Evolutionary conservation across 2,113 vertebrate species (phyloP), one percentile per base, ranked within the genome.

Genomic region (Octodon degus): DNA sequence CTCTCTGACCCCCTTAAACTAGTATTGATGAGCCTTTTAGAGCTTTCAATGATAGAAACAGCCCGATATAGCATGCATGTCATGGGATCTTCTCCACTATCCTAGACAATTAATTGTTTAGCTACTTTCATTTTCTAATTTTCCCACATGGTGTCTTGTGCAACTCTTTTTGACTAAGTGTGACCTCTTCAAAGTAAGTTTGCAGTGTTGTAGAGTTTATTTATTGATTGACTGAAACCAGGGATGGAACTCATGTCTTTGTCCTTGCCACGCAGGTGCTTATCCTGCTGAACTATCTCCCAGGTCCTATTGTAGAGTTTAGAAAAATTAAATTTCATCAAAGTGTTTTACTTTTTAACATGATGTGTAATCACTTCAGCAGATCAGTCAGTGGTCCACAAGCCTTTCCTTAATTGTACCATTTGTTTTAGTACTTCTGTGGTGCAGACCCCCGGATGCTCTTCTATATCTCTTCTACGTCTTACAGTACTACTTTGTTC

Each of bases 301-400:
- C 55, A 58, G 17, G 55, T 58, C 16, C 55, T 68, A 3, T 79
- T 65, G 14, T 30, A 82, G 55, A 89, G 37, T 72, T 81, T 77
- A 82, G 65, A 86, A 94, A 95, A 53, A 70, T 8, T 70, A 65
- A 37, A 92, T n/a, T 93, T 92, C 37, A 47, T 72, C 9, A 82
- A 4, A 74, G 16, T 77, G 37, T n/a, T 47, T 84, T 65, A 70
- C 17, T 32, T 1, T 74, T 91, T 55, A 63, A 58, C 13, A 40
- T 58, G 34, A 72, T 68, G 32, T 68, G 34, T 90, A 19, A 62
- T 53, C 34, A 76, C 7, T 50, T 91, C 40, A 67, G 55, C 40
- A 60, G 86, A 25, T 1, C 40, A 53, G 34, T 86, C 10, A 84
- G 10, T 72, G 13, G 14, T 77, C 13, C 85, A 5, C 3, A 63